These are phyloP conservation scores for Phenganax stokvisi DNA, from an alignment of 92 coral and sea anemone genomes.

Conservation along the genomic window DNA sequence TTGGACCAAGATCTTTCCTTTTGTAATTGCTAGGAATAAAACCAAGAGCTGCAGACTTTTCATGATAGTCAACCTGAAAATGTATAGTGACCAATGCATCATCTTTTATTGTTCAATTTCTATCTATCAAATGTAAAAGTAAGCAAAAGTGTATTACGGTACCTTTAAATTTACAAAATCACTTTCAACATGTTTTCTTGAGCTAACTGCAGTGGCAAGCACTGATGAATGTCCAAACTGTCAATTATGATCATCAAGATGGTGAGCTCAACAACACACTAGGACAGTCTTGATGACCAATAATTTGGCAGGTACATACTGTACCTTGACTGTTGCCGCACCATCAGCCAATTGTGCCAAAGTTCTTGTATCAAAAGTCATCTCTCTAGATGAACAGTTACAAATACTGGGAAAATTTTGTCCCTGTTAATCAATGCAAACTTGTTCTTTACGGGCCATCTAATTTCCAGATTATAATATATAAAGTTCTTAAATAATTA, in stretches of 20 bases:
- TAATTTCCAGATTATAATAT: neutral
- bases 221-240: conserved; percentile 78
- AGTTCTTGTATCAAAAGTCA: conserved; percentile 64
- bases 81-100: neutral
- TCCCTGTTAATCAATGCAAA: too few relatives aligned
- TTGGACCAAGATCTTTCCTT: conserved; percentile 63
- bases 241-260: neutral
- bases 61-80: conserved; percentile 82
- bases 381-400: conserved; percentile 39
- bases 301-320: neutral
- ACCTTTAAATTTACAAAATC: conserved; percentile 63
- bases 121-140: neutral
- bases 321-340: conserved; percentile 66
- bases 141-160: conserved; percentile 20
- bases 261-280: neutral
- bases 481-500: neutral
- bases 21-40: conserved; percentile 67
- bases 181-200: conserved; percentile 47
- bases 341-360: conserved; percentile 76
- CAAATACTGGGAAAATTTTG: neutral
- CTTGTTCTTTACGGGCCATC: neutral
- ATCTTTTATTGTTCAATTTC: neutral
- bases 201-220: conserved; percentile 76
- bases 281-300: neutral
- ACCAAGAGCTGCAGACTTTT: conserved; percentile 86